phyloP scores from a whole-genome alignment of 2,113 vertebrate genomes.

The Cettia cetti region DNA sequence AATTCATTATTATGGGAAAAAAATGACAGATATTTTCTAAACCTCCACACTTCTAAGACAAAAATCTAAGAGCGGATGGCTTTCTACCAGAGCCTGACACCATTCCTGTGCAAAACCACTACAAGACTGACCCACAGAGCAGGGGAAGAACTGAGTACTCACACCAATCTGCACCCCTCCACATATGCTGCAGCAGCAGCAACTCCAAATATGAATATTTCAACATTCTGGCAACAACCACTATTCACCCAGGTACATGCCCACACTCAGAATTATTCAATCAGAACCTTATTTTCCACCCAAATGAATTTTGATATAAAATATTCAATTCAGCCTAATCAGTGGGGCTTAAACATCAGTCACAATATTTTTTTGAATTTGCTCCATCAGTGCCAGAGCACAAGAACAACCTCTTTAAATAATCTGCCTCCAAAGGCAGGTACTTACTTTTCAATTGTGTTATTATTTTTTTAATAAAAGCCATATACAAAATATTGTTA shows the following conservation, averaged over 20 bases:
- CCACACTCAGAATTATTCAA: neutral
- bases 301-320: neutral
- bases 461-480: neutral
- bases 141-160: neutral
- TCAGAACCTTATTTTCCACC: constrained; percentile 10
- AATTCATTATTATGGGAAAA: neutral
- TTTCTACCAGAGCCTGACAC: neutral
- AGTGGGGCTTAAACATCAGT: neutral
- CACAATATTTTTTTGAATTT: neutral
- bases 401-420: neutral
- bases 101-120: neutral
- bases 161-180: neutral
- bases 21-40: neutral
- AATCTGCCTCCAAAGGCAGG: neutral
- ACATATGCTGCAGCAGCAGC: neutral
- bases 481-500: neutral
- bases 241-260: neutral
- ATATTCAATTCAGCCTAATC: neutral
- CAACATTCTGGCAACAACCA: neutral
- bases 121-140: neutral
- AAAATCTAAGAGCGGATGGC: neutral
- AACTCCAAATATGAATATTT: neutral
- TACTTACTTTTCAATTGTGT: neutral
- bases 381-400: neutral
- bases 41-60: neutral